Base-by-base conservation (phyloP, 92 coral and sea anemone genomes). In the Pocillopora meandrina region DNA sequence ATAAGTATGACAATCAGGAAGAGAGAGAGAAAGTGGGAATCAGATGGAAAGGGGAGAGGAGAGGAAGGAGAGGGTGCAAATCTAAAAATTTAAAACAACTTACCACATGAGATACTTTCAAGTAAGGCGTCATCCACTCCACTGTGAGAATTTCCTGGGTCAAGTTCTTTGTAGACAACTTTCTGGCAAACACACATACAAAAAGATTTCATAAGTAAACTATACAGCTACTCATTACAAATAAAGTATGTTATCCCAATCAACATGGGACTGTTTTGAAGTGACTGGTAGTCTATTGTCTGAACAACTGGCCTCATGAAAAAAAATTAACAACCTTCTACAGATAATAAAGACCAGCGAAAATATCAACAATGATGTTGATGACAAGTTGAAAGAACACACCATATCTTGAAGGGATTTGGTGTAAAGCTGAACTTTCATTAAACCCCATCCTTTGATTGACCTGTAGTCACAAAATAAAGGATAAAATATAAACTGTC, bases 401-500 rank as follows among this genome's bases (percentile, higher is more conserved):
- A 97, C 99, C 98, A 97, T 74, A 79, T 97, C 97, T 71, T 93
- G 87, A 60, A 97, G 69, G 74, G 82, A 86, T 76, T 92, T 97
- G 9, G 95, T 91, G 76, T 88, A 82, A 20, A 97, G 88, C 59
- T 97, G 93, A 69, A 97, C 91, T 63, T 91, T 90, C 73, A 97
- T 88, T 63, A 92, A 89, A 18, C 97, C 98, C 99, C 98, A 97
- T 60, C 99, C 99, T 91, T 90, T 97, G 52, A 92, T 90, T 12
- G 98, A 92, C 71, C 99, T 94, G 80, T 42, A 42, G 4, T 31
- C 61, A 10, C 36, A 59, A 72, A 56, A 58, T 20, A 65, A 70
- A 17, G 56, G 16, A 5, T 2, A 35, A 70, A 67, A 10, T 19
- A 34, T 15, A 0, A 23, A 35, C 36, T 15, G 1, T n/a, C 21